These are phyloP conservation scores for Hyppa rectilinea DNA, from an alignment of 2,888 invertebrate genomes.

Conservation along the genomic window DNA sequence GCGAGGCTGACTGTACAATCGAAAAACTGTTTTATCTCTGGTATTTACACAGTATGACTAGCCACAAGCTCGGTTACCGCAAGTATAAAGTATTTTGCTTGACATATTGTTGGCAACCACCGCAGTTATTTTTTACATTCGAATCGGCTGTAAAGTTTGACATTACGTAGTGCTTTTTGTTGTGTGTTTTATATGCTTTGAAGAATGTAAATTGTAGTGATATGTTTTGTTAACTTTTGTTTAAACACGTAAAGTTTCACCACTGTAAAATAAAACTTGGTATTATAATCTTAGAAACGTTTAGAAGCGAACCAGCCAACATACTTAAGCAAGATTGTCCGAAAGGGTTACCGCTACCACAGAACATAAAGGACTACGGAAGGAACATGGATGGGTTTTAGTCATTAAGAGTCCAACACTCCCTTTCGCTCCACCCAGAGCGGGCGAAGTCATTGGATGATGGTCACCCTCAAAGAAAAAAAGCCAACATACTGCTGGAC, in stretches of 20 bases:
- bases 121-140: constrained; percentile 35
- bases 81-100: constrained; percentile 41
- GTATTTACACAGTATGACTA: not conserved
- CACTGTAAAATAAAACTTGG: too few relatives aligned
- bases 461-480: too few relatives aligned
- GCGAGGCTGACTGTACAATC: not conserved
- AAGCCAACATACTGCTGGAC: not conserved
- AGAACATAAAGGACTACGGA: too few relatives aligned
- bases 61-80: constrained; percentile 13
- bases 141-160: constrained; percentile 39
- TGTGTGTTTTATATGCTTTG: constrained; percentile 31
- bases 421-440: too few relatives aligned
- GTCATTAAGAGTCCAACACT: too few relatives aligned
- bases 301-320: too few relatives aligned
- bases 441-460: too few relatives aligned
- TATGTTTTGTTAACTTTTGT: constrained; percentile 15
- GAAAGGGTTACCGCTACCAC: too few relatives aligned
- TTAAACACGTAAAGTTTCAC: not conserved
- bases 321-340: too few relatives aligned
- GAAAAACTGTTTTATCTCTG: not conserved
- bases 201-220: constrained; percentile 19
- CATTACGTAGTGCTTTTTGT: constrained; percentile 32
- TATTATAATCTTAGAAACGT: not conserved
- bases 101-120: constrained; percentile 49
- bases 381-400: too few relatives aligned